Conservation (phyloP, 2,888 invertebrate species). For the Lepidochrysops patricia region DNA sequence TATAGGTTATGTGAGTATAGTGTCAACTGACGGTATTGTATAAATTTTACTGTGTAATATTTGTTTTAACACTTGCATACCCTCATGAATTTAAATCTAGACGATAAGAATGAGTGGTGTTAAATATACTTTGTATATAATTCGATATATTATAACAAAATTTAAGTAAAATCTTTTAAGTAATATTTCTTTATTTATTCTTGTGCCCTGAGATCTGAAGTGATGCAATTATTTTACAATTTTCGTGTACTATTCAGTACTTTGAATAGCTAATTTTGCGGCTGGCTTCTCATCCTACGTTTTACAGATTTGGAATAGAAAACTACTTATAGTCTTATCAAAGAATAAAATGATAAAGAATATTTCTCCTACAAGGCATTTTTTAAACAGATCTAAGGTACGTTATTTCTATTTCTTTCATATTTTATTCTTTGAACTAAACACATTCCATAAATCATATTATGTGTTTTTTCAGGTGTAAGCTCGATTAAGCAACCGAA, state of each 20-base stretch:
- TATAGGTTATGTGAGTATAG: conserved; percentile 48
- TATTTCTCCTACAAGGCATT: neutral
- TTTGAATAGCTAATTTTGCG: neutral
- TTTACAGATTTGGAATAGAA: neutral
- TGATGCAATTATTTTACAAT: conserved; percentile 25
- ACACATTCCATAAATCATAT: neutral
- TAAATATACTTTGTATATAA: conserved; percentile 64
- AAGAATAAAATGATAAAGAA: neutral
- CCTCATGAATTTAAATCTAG: conserved; percentile 67
- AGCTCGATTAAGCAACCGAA: conserved; percentile 55
- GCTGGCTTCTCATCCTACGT: conserved; percentile 11
- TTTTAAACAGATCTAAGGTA: neutral
- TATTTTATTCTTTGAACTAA: neutral
- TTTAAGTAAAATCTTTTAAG: conserved; percentile 71
- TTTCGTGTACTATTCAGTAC: neutral
- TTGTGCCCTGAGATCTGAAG: conserved; percentile 69
- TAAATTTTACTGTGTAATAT: conserved; percentile 56
- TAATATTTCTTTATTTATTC: conserved; percentile 63
- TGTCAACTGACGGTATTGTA: conserved; percentile 48
- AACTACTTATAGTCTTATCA: neutral
- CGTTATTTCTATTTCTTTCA: neutral
- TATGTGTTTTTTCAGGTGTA: conserved; percentile 43
- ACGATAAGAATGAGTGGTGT: conserved; percentile 64
- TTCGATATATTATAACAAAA: conserved; percentile 66
- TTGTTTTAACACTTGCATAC: conserved; percentile 58